Evolutionary conservation across 2,797 vertebrate species (phyloP).

Genomic region (Sebastes trivittatus): DNA sequence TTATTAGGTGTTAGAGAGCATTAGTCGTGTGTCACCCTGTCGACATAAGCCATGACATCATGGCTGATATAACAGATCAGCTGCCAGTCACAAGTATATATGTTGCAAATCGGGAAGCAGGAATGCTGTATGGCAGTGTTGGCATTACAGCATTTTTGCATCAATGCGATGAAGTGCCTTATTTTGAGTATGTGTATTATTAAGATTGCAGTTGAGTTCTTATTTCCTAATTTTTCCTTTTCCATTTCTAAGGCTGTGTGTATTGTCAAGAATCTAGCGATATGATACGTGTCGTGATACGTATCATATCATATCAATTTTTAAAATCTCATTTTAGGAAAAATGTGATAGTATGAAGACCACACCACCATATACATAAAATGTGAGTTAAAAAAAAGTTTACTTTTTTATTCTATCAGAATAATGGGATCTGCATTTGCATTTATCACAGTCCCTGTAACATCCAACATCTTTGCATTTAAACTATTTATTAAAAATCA

Average conservation of each 20-base stretch:
- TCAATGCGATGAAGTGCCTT: neutral
- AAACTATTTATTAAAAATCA: too few relatives aligned
- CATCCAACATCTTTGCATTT: too few relatives aligned
- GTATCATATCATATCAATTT: too few relatives aligned
- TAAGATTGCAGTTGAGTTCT: neutral
- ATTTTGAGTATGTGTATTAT: neutral
- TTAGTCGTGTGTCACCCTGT: neutral
- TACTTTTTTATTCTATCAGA: too few relatives aligned
- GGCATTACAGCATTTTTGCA: neutral
- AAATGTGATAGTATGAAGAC: too few relatives aligned
- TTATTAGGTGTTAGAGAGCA: slow-evolving; percentile 10
- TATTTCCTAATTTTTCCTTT: neutral
- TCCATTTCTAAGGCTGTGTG: neutral
- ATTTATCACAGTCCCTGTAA: too few relatives aligned
- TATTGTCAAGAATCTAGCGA: too few relatives aligned
- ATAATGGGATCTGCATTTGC: too few relatives aligned
- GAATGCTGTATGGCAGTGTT: neutral
- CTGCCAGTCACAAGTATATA: neutral
- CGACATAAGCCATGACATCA: slow-evolving; percentile 6
- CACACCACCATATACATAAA: too few relatives aligned
- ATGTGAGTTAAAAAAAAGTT: too few relatives aligned
- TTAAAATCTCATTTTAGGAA: too few relatives aligned
- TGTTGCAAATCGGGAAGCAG: neutral
- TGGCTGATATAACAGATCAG: slow-evolving; percentile 5
- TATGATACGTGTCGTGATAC: too few relatives aligned